Evolutionary conservation across 2,888 invertebrate genomes (phyloP).

Genomic region (Sepiola atlantica): DNA sequence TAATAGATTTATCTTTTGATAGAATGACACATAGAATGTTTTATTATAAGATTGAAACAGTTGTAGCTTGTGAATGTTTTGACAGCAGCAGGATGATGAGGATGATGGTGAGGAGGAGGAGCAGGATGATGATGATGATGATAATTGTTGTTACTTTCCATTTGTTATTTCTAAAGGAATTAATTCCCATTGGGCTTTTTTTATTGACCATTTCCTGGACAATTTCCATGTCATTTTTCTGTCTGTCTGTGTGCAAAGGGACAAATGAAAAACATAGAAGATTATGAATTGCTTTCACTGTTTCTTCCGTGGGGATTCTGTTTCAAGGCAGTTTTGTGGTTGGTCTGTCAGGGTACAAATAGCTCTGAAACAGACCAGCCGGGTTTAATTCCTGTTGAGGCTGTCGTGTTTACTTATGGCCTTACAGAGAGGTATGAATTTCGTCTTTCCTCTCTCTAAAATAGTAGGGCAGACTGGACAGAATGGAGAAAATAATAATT

Average conservation of each 20-base stretch:
- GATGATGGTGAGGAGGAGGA: neutral
- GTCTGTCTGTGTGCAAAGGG: neutral
- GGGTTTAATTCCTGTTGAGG: too few relatives aligned
- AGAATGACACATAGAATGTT: neutral
- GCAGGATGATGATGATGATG: too few relatives aligned
- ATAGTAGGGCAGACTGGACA: too few relatives aligned
- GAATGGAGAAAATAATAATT: too few relatives aligned
- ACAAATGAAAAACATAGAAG: neutral
- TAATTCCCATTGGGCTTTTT: neutral
- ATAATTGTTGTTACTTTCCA: neutral
- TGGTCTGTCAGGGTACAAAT: too few relatives aligned
- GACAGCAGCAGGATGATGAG: neutral
- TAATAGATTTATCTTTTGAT: neutral
- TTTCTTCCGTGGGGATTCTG: too few relatives aligned
- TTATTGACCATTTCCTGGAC: neutral
- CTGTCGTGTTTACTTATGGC: too few relatives aligned
- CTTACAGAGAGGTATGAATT: too few relatives aligned
- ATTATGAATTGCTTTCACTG: neutral
- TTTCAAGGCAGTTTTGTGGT: too few relatives aligned
- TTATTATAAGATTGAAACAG: neutral
- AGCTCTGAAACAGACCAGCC: too few relatives aligned
- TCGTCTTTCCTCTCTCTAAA: too few relatives aligned
- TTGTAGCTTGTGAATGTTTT: neutral
- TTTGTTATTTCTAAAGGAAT: neutral
- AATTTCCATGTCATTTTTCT: constrained; percentile 1